Evolutionary conservation across 2,113 vertebrate genomes (phyloP), one percentile per base, ranked within the genome.

Genomic region (Heteronetta atricapilla): DNA sequence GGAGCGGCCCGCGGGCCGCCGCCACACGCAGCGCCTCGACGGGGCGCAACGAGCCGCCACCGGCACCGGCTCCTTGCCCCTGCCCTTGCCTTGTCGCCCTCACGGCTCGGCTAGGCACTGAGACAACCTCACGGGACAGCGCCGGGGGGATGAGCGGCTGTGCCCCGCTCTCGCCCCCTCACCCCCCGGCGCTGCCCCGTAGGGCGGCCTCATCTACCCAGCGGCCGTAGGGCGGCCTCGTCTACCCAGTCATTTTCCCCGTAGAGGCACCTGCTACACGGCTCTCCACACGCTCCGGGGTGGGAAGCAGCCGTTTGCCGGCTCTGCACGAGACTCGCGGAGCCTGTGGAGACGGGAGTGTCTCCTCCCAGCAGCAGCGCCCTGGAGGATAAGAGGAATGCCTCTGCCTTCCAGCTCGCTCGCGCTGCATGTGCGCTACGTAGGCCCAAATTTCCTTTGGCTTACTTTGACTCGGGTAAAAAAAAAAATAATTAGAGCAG

Each of bases 401-500:
- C 56, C 73, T 80, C 68, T 59, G 76, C 82, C 83, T 95, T 93
- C 91, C 90, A 88, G 72, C 4, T 4, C 80, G 64, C n/a, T 92
- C 85, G 81, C 48, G 53, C 69, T 84, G 52, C 18, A 11, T 72
- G 46, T 86, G 80, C 34, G 17, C 79, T 94, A 78, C 76, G 90
- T 58, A 72, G 58, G 83, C 92, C 86, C 90, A 92, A 91, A 96
- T 95, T 90, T 90, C 91, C 80, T 86, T 95, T 94, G 88, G 82
- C 82, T 88, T 84, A 58, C 69, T 86, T 77, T 38, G 6, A 88
- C 50, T 93, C n/a, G 26, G 82, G 86, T 88, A 31, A 53, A 91
- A 77, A 44, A 77, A 86, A 68, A 11, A 38, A 77, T 88, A 72
- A 11, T 16, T 64, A 86, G 13, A 88, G 60, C 21, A 34, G 79